Conservation (phyloP, 2,888 invertebrate species). For the Cryptus armator region DNA sequence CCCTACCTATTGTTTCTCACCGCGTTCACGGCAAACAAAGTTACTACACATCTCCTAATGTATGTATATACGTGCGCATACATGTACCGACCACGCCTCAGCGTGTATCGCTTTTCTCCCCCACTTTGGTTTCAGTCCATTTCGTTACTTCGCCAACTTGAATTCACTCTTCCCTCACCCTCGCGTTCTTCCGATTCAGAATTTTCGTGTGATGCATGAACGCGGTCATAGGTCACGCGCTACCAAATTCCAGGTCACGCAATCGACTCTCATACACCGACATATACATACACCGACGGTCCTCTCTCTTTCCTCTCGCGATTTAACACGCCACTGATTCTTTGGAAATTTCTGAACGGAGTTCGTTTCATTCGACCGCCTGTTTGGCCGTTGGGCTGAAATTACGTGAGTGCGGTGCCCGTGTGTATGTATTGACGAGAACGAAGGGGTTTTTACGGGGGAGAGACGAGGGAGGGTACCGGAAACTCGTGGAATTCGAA, state of each 20-base stretch:
- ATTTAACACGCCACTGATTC: slow-evolving; percentile 46
- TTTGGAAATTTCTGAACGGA: slow-evolving; percentile 37
- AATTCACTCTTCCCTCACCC: background rate
- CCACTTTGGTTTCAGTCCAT: background rate
- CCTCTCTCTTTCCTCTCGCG: background rate
- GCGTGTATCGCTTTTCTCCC: slow-evolving; percentile 1
- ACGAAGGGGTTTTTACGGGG: background rate
- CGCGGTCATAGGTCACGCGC: slow-evolving; percentile 10
- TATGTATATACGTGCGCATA: background rate
- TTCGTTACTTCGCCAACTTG: slow-evolving; percentile 2
- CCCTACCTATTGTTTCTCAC: slow-evolving; percentile 16
- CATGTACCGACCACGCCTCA: background rate
- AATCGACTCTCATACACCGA: background rate
- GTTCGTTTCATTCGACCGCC: slow-evolving; percentile 20
- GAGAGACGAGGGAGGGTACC: background rate
- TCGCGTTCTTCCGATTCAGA: background rate
- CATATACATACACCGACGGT: background rate
- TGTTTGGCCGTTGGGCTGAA: slow-evolving; percentile 11
- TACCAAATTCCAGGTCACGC: slow-evolving; percentile 39
- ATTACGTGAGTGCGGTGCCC: slow-evolving; percentile 19
- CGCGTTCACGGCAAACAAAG: background rate
- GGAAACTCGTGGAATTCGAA: slow-evolving; percentile 27
- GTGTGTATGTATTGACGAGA: slow-evolving; percentile 13
- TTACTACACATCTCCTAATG: background rate
- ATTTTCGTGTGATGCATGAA: background rate